These are phyloP conservation scores for Glyphotaelius pellucidus DNA, from an alignment of 2,888 invertebrate species.

Conservation along the genomic window DNA sequence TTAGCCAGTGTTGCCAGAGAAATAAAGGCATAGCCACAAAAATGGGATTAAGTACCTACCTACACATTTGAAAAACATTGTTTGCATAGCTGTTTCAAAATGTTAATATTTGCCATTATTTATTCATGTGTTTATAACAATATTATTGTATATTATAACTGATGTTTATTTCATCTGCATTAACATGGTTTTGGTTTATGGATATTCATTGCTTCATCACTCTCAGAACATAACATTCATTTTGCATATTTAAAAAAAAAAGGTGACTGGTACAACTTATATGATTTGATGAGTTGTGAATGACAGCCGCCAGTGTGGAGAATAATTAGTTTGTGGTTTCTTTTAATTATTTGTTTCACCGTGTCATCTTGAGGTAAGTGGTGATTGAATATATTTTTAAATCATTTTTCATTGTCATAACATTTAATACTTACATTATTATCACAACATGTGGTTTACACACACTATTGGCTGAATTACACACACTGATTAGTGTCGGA, in stretches of 20 bases:
- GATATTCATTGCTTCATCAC: neutral
- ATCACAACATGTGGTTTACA: neutral
- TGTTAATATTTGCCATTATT: neutral
- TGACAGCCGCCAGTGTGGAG: neutral
- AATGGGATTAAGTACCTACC: neutral
- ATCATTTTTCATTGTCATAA: neutral
- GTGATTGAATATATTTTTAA: neutral
- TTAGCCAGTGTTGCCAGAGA: neutral
- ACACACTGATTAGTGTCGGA: neutral
- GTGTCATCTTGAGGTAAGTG: neutral
- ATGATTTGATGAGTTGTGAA: neutral
- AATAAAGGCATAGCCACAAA: neutral
- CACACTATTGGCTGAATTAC: neutral
- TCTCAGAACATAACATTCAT: neutral
- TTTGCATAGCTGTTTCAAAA: slow-evolving; percentile 2
- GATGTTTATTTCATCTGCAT: neutral
- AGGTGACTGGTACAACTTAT: neutral
- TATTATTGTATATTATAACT: neutral
- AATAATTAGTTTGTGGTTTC: neutral
- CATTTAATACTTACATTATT: neutral
- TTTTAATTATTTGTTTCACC: neutral
- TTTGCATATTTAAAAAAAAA: neutral
- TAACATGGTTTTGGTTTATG: neutral
- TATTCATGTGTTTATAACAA: neutral
- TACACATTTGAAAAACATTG: neutral